Conservation (phyloP, 1,140 invertebrate genomes). For the Aphelenchoides besseyi region DNA sequence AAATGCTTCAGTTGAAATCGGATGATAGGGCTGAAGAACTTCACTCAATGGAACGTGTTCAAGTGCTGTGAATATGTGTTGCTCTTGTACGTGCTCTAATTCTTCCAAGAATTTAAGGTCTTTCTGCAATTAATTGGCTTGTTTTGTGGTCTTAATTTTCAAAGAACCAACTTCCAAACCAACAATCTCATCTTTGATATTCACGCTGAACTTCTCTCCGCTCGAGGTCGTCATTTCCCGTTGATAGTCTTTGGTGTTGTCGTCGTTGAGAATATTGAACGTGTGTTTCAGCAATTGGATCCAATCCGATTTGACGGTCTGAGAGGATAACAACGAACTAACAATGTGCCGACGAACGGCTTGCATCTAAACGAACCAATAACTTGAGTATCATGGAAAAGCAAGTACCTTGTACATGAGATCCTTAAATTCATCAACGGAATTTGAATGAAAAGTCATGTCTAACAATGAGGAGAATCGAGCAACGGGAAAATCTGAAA, state of each 20-base stretch:
- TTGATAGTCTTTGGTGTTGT: conserved; percentile 29
- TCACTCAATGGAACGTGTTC: conserved; percentile 28
- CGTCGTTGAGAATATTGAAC: conserved; percentile 36
- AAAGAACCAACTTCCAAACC: conserved; percentile 37
- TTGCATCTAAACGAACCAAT: conserved; percentile 36
- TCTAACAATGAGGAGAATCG: conserved; percentile 12
- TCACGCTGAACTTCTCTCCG: conserved; percentile 35
- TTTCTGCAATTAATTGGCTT: neutral
- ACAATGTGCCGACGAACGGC: conserved; percentile 31
- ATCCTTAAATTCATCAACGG: conserved; percentile 41
- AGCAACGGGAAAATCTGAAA: conserved; percentile 4
- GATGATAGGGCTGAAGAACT: conserved; percentile 45
- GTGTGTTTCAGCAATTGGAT: conserved; percentile 36
- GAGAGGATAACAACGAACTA: neutral
- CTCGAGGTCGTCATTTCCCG: conserved; percentile 42
- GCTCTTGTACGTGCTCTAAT: conserved; percentile 20
- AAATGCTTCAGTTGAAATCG: conserved; percentile 36
- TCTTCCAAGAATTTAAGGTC: conserved; percentile 34
- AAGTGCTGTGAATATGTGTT: conserved; percentile 4
- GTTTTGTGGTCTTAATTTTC: too few relatives aligned
- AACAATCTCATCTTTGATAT: conserved; percentile 49
- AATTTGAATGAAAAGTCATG: conserved; percentile 13
- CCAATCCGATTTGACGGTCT: neutral
- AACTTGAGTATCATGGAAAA: neutral
- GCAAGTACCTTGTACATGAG: conserved; percentile 41